phyloP scores from a whole-genome alignment of 2,888 invertebrate species.

The Amphipoea lucens region DNA sequence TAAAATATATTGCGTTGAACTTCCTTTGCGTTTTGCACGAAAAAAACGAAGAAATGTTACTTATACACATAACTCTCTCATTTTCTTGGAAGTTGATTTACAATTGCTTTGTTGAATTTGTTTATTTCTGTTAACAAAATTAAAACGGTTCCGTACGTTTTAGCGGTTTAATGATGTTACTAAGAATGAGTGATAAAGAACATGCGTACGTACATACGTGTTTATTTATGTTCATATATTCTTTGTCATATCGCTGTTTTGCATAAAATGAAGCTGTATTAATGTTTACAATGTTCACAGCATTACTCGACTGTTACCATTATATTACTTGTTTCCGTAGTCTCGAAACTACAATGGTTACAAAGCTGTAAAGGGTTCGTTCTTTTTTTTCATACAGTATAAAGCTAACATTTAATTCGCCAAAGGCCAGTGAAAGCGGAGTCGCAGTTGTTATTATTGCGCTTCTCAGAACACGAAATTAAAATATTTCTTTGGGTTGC shows the following conservation, averaged over 20 bases:
- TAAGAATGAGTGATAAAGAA: slow-evolving; percentile 59
- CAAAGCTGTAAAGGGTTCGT: neutral
- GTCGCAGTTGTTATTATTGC: slow-evolving; percentile 54
- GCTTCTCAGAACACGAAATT: slow-evolving; percentile 57
- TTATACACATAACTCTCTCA: slow-evolving; percentile 69
- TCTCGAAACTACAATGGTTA: neutral
- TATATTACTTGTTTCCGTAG: neutral
- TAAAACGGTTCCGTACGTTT: slow-evolving; percentile 66
- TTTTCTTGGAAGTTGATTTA: slow-evolving; percentile 74
- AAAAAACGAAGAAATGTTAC: slow-evolving; percentile 65
- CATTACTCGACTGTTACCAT: neutral
- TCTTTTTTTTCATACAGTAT: slow-evolving; percentile 7
- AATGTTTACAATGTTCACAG: neutral
- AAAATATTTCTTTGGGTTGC: slow-evolving; percentile 54
- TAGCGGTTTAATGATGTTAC: slow-evolving; percentile 68
- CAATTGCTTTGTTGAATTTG: slow-evolving; percentile 72
- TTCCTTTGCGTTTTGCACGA: slow-evolving; percentile 65
- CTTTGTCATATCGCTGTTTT: slow-evolving; percentile 33
- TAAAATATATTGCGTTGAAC: slow-evolving; percentile 71
- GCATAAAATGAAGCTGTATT: slow-evolving; percentile 2
- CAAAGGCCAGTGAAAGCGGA: slow-evolving; percentile 33
- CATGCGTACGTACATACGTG: slow-evolving; percentile 42
- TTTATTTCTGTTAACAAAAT: slow-evolving; percentile 70
- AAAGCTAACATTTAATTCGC: slow-evolving; percentile 35
- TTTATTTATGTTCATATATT: slow-evolving; percentile 42